Evolutionary conservation across 2,113 vertebrate species (phyloP).

Genomic region (Clarias magur): DNA sequence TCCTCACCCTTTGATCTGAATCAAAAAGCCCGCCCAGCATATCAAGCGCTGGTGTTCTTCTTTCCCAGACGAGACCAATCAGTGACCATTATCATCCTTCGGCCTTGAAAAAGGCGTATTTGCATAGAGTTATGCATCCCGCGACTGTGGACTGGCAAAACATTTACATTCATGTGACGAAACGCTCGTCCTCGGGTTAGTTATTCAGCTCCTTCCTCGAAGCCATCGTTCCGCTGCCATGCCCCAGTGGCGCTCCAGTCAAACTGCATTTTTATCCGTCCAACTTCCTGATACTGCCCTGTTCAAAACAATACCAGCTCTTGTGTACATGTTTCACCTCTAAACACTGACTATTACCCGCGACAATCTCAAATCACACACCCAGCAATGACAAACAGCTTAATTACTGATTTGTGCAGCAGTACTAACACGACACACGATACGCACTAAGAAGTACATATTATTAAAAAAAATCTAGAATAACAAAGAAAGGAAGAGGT

Average conservation of each 20-base stretch:
- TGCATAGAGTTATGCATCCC: neutral
- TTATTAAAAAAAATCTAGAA: neutral
- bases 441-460: neutral
- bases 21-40: neutral
- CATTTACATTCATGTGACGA: neutral
- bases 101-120: neutral
- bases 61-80: neutral
- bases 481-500: neutral
- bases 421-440: neutral
- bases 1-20: too few relatives aligned
- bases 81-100: neutral
- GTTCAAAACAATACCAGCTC: neutral
- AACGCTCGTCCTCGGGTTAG: neutral
- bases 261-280: neutral
- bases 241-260: neutral
- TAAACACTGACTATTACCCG: neutral
- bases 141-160: neutral
- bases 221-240: neutral
- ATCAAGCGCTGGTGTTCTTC: neutral
- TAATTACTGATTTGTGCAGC: neutral
- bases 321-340: too few relatives aligned
- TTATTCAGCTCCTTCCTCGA: neutral
- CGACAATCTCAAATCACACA: neutral
- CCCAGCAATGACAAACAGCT: neutral
- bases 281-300: conserved; percentile 6